Evolutionary conservation across 2,113 vertebrate genomes (phyloP).

Genomic region (Paradoxurus hermaphroditus): DNA sequence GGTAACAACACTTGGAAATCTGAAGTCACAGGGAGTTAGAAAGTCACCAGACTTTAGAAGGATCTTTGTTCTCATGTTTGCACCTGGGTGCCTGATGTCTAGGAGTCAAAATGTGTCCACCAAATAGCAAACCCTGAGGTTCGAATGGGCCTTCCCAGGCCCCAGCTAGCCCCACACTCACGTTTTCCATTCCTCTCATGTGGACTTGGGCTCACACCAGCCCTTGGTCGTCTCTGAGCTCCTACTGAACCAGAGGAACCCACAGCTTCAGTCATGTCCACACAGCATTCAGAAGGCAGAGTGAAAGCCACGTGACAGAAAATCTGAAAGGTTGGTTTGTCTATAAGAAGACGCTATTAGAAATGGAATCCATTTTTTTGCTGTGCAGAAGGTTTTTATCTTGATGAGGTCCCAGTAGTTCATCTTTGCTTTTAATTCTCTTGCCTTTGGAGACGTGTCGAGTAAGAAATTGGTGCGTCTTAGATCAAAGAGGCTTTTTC

Average conservation of each 20-base stretch:
- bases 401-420: too few species aligned
- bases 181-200: neutral
- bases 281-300: neutral
- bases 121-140: neutral
- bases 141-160: neutral
- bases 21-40: neutral
- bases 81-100: neutral
- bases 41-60: neutral
- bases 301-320: neutral
- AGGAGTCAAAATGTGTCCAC: neutral
- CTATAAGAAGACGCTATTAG: neutral
- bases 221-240: neutral
- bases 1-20: neutral
- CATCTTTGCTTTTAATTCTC: too few species aligned
- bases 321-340: constrained; percentile 25
- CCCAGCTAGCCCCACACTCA: neutral
- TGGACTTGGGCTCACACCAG: neutral
- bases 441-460: too few species aligned
- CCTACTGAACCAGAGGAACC: neutral
- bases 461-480: too few species aligned
- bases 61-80: neutral
- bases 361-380: constrained; percentile 50
- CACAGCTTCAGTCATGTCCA: neutral
- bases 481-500: too few species aligned
- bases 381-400: too few species aligned